Conservation (phyloP, 1,140 invertebrate genomes). For the Teleogryllus occipitalis region DNA sequence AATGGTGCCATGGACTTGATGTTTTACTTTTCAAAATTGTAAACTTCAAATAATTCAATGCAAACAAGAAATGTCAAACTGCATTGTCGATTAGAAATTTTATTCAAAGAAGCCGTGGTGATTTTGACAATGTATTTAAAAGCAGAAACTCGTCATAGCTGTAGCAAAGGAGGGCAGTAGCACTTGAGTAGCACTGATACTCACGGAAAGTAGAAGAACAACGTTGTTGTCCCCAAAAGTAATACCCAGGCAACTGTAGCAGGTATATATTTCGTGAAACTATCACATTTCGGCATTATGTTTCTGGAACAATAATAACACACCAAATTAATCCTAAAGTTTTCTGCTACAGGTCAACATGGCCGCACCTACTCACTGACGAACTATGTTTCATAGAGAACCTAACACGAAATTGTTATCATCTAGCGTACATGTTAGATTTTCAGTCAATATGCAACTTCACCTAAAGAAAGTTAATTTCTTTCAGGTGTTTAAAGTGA, state of each 20-base stretch:
- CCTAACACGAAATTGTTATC: not conserved
- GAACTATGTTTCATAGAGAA: constrained; percentile 15
- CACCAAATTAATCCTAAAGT: constrained; percentile 43
- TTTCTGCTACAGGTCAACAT: constrained; percentile 54
- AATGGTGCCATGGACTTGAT: not conserved
- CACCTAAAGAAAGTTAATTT: too few relatives aligned
- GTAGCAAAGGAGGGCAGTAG: too few relatives aligned
- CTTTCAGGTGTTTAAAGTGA: too few relatives aligned
- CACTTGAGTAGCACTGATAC: constrained; percentile 37
- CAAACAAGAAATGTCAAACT: not conserved
- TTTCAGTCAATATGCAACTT: not conserved
- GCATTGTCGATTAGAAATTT: too few relatives aligned
- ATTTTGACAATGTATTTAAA: too few relatives aligned
- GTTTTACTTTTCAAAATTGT: not conserved
- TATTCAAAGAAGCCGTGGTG: too few relatives aligned
- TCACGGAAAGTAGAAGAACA: constrained; percentile 97
- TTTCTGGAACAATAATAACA: constrained; percentile 40
- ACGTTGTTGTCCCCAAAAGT: constrained; percentile 76
- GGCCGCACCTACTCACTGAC: constrained; percentile 40
- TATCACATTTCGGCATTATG: constrained; percentile 89
- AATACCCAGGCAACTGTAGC: constrained; percentile 93
- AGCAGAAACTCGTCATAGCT: too few relatives aligned
- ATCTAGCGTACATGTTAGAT: not conserved
- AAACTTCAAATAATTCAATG: not conserved
- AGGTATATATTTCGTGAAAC: constrained; percentile 88